Evolutionary conservation across 1,140 invertebrate genomes (phyloP), one percentile per base, ranked within the genome.

Genomic region (Brachionus plicatilis): DNA sequence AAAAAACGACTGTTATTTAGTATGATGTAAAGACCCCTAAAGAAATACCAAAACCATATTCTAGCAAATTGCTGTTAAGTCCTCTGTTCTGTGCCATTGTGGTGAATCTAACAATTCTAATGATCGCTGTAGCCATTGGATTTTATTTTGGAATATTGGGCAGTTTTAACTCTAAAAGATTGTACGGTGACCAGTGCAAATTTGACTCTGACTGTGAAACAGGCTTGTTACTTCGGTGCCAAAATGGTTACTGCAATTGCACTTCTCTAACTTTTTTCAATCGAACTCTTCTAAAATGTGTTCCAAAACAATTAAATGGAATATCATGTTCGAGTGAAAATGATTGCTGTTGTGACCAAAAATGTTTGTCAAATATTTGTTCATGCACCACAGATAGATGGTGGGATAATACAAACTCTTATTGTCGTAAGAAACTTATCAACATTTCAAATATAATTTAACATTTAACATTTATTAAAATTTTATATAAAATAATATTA

Each of bases 381-480:
- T 20, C 29, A 72, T 72, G 68, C 29, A 20, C 37, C 1, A 72
- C 29, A 17, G 68, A 41, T 41, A 37, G 68, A 72, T 72, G 29
- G 29, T 72, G 68, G 68, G n/a, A 72, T 43, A 72, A 14, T 43
- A 17, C 68, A 41, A 72, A 33, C 14, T 72, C 68, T 7, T 41
- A 37, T 72, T 72, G 68, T 20, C 29, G 68, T 72, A 72, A 68
- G 65, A 68, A n/a, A n/a, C n/a, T n/a, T n/a, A n/a, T n/a, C n/a
- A n/a, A n/a, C n/a, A n/a, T n/a, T n/a, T 4, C 11, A 11, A 8
- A 11, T 41, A 20, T 0, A 3, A 6, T 14, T 17, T 41, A 45
- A 37, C n/a, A 17, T 17, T 4, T 17, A 37, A 41, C 2, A 72
- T 37, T 37, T 72, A 8, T 41, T 37, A 41, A 41, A 17, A 29